phyloP scores from a whole-genome alignment of 2,888 invertebrate species.

The Drosophila affinis region DNA sequence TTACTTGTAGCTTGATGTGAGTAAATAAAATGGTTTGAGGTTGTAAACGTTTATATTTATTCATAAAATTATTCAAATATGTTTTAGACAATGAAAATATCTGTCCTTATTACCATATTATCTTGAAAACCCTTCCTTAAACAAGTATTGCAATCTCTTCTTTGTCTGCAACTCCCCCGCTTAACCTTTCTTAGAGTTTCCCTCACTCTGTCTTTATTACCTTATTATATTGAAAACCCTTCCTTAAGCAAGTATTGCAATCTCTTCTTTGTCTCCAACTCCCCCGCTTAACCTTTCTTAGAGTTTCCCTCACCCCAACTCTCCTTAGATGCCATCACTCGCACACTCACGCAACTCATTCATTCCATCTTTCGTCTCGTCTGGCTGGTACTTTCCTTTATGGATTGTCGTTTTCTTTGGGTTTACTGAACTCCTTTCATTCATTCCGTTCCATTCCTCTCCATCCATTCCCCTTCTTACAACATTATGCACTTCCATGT shows the following conservation, averaged over 20 bases:
- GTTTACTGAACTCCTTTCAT: conserved; percentile 1
- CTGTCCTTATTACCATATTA: neutral
- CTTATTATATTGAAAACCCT: neutral
- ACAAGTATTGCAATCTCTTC: neutral
- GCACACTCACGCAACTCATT: too few relatives aligned
- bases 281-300: neutral
- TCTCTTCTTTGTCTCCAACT: neutral
- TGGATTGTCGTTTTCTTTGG: neutral
- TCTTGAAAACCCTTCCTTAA: neutral
- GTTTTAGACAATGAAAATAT: neutral
- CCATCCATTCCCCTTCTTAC: neutral
- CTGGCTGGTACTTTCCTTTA: neutral
- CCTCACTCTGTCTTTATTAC: accelerated
- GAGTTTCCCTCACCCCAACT: neutral
- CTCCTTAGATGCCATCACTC: neutral
- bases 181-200: neutral
- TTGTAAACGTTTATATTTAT: neutral
- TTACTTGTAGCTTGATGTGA: too few relatives aligned
- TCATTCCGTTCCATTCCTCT: neutral
- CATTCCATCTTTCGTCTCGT: neutral
- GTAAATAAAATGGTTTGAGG: neutral
- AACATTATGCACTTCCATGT: neutral
- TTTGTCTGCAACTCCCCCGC: neutral
- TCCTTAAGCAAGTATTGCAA: neutral
- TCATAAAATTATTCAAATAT: neutral